Base-by-base conservation (phyloP, 2,797 vertebrate genomes). In the Graptemys geographica region DNA sequence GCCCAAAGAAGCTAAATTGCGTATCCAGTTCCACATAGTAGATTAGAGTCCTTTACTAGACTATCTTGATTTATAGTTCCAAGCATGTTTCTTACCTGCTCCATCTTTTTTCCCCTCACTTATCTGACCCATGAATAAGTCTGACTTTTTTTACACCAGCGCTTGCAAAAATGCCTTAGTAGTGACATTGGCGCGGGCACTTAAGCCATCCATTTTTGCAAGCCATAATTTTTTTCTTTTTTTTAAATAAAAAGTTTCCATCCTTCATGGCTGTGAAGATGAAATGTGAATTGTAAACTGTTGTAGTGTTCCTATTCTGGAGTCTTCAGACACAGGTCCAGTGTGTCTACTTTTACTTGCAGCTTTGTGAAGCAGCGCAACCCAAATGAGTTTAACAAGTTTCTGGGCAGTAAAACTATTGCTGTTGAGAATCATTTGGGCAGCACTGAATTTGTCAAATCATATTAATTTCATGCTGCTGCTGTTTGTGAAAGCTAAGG, bases 1-100 rank as follows among this genome's bases (percentile, higher is more conserved):
- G 55, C 25, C 1, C 3, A 9, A 79, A 81, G 55, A n/a, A 31
- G 11, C 5, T 6, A 62, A 78, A 51, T 6, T 0, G 2, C 23
- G 84, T 92, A 69, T 69, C 16, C 33, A 18, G 33, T n/a, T n/a
- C 33, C 18, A 69, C 62, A n/a, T 18, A 18, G 33, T 62, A 33
- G 59, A 62, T 62, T 62, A 33, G 6, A 33, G 31, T 33, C 13
- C 28, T 85, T 2, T 2, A 13, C 1, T 2, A 8, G 0, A 0
- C 83, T 56, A 76, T 0, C 0, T 19, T 56, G 74, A 19, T 5
- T 44, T 15, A 1, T 47, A 4, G 0, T 65, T 88, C 31, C 2
- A 49, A 13, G 7, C 1, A 0, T 0, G 0, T 11, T 62, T 53
- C 4, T 74, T 2, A 23, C 6, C 82, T 31, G 15, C 15, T 62